Evolutionary conservation across 1,140 invertebrate species (phyloP), one percentile per base, ranked within the genome.

Genomic region (Telenomus remus): DNA sequence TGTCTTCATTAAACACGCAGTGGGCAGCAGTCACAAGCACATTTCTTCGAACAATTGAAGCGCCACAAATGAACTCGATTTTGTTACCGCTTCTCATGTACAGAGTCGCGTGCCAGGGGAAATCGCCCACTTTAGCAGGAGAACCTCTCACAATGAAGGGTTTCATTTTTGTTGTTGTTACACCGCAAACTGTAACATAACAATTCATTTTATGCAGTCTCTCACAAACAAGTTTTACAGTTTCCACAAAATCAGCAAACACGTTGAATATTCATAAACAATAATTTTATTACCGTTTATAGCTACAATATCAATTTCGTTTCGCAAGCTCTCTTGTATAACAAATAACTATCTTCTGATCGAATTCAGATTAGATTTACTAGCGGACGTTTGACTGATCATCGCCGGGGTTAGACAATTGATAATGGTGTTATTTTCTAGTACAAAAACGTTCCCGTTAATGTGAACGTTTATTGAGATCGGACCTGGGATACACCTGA

Each of bases 51-150:
- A 88, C 83, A 11, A 88, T 85, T 5, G 86, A 83, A 13, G 85
- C 84, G 14, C 86, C 86, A 47, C 87, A 88, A 13, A 81, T 79
- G 33, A 84, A 87, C 42, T 79, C 27, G 49, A 86, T 87, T 11
- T 71, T 15, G 0, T 12, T 46, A 11, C 4, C 14, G 0, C 37
- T 9, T 34, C 53, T 13, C 53, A 19, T 72, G 13, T 88, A 88
- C 4, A 88, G 43, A 11, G 86, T 84, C 4, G 82, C 86, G 16
- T 88, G 86, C 87, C 87, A 88, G 2, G 86, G 86, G 50, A 88
- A 86, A 16, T 87, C 82, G 0, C 57, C 72, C n/a, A 86, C 66
- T 4, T 79, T 75, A 4, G 86, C 72, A 3, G 0, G 0, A 0
- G 12, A 37, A 33, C 85, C 86, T 37, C 85, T 78, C 3, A 85